These are phyloP conservation scores for Zhengitettix transpicula DNA, from an alignment of 2,888 invertebrate species.

Conservation along the genomic window DNA sequence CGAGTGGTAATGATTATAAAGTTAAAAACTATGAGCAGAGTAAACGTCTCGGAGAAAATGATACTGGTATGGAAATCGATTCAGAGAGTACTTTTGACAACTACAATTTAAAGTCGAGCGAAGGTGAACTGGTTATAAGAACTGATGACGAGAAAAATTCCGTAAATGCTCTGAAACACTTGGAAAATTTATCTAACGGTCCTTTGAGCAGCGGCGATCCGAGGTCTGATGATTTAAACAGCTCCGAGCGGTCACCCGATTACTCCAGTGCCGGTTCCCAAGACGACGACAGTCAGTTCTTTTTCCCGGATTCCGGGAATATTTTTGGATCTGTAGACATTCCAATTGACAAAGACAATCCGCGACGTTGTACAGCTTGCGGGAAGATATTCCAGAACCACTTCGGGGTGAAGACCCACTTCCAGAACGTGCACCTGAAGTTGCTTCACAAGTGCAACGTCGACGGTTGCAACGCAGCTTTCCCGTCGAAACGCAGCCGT, in stretches of 20 bases:
- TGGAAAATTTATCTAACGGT: slow-evolving; percentile 66
- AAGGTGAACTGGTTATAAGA: slow-evolving; percentile 18
- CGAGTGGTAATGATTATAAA: no score
- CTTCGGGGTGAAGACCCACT: slow-evolving; percentile 85
- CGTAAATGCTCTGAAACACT: slow-evolving; percentile 54
- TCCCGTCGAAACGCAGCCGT: slow-evolving; percentile 80
- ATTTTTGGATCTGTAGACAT: slow-evolving; percentile 62
- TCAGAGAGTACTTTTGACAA: neutral
- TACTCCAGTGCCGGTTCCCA: slow-evolving; percentile 34
- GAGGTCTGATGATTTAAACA: slow-evolving; percentile 39
- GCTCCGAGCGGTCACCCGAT: slow-evolving; percentile 39
- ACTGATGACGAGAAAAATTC: slow-evolving; percentile 42
- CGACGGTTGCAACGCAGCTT: slow-evolving; percentile 88
- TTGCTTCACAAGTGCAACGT: slow-evolving; percentile 89
- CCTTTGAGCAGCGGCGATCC: slow-evolving; percentile 40
- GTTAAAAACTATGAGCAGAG: slow-evolving; percentile 3
- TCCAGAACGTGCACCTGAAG: slow-evolving; percentile 89
- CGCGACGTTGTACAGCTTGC: slow-evolving; percentile 78
- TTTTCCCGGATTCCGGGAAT: slow-evolving; percentile 51
- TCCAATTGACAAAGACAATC: slow-evolving; percentile 83
- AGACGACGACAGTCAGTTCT: slow-evolving; percentile 42
- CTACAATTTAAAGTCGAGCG: neutral
- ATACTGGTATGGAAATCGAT: slow-evolving; percentile 8
- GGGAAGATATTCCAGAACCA: slow-evolving; percentile 87
- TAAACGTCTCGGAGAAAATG: slow-evolving; percentile 5